A percentile compares a stretch with the other conserved stretches of the same genome.
Evolutionary conservation across 2,113 vertebrate genomes (phyloP).

Genomic region (Labrus mixtus): DNA sequence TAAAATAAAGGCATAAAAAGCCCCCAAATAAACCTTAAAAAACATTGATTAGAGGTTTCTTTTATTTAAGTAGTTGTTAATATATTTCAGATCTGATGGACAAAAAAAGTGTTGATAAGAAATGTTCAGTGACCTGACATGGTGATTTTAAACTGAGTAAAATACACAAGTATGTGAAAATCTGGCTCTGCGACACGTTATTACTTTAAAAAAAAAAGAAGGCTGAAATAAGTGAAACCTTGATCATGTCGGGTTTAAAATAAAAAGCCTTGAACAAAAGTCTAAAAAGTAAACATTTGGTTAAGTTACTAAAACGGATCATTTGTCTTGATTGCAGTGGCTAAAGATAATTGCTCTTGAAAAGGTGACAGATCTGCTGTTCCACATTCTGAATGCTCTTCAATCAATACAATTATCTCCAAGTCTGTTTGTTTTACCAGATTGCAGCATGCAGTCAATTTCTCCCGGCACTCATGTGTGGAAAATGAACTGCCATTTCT

Average conservation of each 20-base stretch:
- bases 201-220: neutral
- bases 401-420: constrained; percentile 29
- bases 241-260: neutral
- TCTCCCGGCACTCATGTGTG: neutral
- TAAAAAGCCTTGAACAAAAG: neutral
- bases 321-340: constrained; percentile 21
- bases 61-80: no score
- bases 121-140: neutral
- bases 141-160: neutral
- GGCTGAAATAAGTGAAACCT: neutral
- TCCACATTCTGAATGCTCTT: neutral
- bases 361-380: constrained; percentile 1
- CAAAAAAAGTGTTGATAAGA: neutral
- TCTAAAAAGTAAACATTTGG: neutral
- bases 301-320: neutral
- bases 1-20: no score
- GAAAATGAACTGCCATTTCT: neutral
- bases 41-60: no score
- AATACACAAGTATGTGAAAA: constrained; percentile 12
- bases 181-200: neutral
- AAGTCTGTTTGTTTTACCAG: constrained; percentile 20
- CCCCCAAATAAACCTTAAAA: no score
- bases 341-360: constrained; percentile 30
- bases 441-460: neutral
- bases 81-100: neutral